These are phyloP conservation scores for Cheiracanthium punctorium DNA, from an alignment of 2,888 invertebrate species.

Conservation along the genomic window DNA sequence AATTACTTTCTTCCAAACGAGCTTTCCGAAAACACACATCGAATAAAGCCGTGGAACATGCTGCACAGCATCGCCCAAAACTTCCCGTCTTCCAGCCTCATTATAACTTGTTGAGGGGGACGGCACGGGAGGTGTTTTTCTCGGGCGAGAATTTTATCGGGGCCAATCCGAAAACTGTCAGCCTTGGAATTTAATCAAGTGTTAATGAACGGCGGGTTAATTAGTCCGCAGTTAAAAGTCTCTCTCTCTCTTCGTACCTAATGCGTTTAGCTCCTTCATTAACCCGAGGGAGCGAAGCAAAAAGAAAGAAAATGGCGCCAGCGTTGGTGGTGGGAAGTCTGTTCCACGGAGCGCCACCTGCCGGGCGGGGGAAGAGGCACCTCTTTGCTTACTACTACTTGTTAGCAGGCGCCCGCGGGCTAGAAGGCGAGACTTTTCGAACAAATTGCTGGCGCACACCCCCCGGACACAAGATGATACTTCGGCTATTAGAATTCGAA, in stretches of 20 bases:
- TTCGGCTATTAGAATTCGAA: constrained; percentile 53
- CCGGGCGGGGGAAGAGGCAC: not conserved
- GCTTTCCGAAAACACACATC: not conserved
- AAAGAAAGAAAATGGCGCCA: constrained; percentile 58
- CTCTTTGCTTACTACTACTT: constrained; percentile 36
- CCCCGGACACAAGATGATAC: constrained; percentile 44
- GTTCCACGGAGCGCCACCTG: constrained; percentile 12
- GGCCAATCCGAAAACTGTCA: constrained; percentile 65
- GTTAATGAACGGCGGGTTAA: constrained; percentile 69
- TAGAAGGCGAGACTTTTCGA: constrained; percentile 49
- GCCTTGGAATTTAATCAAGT: constrained; percentile 67
- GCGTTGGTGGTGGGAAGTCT: not conserved
- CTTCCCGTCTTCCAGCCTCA: not conserved
- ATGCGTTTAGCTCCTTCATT: constrained; percentile 66
- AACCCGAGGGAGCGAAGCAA: constrained; percentile 47
- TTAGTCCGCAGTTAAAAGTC: constrained; percentile 66
- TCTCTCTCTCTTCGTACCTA: constrained; percentile 49
- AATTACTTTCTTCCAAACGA: not conserved
- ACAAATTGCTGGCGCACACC: constrained; percentile 55
- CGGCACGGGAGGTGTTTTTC: constrained; percentile 31
- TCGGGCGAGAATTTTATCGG: constrained; percentile 63
- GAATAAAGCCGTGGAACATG: not conserved
- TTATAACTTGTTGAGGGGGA: constrained; percentile 46
- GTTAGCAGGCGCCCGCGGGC: constrained; percentile 55
- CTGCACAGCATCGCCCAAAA: too few relatives aligned